phyloP scores from a whole-genome alignment of 1,140 invertebrate species.

The Glossosoma conforme region DNA sequence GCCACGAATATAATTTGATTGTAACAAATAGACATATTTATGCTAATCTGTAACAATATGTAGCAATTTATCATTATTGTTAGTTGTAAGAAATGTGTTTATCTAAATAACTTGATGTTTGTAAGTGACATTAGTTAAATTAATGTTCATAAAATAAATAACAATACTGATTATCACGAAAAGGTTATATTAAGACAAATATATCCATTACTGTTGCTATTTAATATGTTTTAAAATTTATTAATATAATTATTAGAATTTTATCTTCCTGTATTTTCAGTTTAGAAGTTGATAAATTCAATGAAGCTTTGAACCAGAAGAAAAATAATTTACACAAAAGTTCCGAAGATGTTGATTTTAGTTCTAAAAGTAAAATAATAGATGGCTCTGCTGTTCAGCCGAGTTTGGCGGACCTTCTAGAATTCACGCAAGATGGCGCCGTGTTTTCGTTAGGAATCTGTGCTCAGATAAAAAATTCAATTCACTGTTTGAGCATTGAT shows the following conservation, averaged over 20 bases:
- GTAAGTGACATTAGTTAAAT: too few species aligned
- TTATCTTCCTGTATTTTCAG: conserved; percentile 34
- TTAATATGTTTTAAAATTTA: not conserved
- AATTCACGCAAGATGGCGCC: conserved; percentile 39
- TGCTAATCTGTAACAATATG: too few species aligned
- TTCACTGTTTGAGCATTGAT: conserved; percentile 33
- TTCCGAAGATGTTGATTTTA: conserved; percentile 37
- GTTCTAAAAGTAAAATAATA: conserved; percentile 33
- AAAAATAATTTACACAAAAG: conserved; percentile 35
- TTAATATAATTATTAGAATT: not conserved
- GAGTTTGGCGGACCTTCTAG: conserved; percentile 38
- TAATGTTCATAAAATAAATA: too few species aligned
- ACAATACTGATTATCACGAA: too few species aligned
- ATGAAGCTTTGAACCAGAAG: conserved; percentile 39
- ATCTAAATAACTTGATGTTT: too few species aligned
- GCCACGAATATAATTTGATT: too few species aligned
- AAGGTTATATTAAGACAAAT: too few species aligned
- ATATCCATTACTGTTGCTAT: too few species aligned
- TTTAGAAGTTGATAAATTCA: conserved; percentile 35
- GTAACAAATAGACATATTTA: too few species aligned
- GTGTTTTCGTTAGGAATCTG: conserved; percentile 39
- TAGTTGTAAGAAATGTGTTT: too few species aligned
- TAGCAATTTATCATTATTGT: too few species aligned
- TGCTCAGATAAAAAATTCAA: conserved; percentile 38
- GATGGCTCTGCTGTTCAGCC: conserved; percentile 42